Base-by-base conservation (phyloP, 2,888 invertebrate genomes). In the Spisula subtruncata region DNA sequence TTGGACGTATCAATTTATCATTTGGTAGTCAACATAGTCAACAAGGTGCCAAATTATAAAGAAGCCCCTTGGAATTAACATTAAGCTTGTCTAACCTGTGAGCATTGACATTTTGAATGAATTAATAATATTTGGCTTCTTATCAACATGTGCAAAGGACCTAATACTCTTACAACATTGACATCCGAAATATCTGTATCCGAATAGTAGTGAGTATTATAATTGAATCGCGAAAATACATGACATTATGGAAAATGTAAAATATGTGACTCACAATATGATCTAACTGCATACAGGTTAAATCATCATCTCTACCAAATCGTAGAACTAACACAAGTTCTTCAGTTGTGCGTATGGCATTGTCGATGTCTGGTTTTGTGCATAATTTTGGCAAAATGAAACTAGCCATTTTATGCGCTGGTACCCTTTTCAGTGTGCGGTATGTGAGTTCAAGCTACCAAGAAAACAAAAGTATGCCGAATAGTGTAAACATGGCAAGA, bases 251-350 rank as follows among this genome's bases (percentile, higher is more conserved):
- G 16, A n/a, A 35, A 32, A 25, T 0, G 10, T 25, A 25, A 25
- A n/a, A 54, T n/a, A 41, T 35, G 20, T 29, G 56, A 46, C 94
- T 94, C 95, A 96, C 96, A 48, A 96, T 95, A 88, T 96, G 94
- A 94, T 96, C 96, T 8, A 96, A 92, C 85, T 96, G 95, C 89
- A 96, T 87, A 91, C 96, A 96, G 18, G 94, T 94, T 18, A 91
- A 88, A 89, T 96, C 96, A 60, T 94, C 87, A 83, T 96, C 96
- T 92, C 95, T 93, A 10, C 96, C 96, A 94, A 96, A 96, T 81
- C 96, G 88, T 32, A 96, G 89, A 14, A 96, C 96, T 32, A 96
- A 91, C n/a, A 96, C 96, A 20, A 96, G 83, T 90, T 96, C 96
- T 92, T 96, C 95, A 6, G 95, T 96, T 48, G 90, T 89, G 83